phyloP scores from a whole-genome alignment of 2,888 invertebrate species.

The Athalia cordata region DNA sequence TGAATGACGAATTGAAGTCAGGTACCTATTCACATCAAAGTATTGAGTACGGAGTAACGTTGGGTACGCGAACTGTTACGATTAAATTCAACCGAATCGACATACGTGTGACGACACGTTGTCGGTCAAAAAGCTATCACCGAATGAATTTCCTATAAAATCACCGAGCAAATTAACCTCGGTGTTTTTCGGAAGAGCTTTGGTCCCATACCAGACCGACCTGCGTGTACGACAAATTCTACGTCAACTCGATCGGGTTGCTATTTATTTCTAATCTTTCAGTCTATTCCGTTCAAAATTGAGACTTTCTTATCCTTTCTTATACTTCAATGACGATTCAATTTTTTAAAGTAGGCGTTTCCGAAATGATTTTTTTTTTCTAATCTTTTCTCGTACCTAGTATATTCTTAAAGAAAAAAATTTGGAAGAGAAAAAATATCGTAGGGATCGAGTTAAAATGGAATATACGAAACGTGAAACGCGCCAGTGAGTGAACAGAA shows the following conservation, averaged over 20 bases:
- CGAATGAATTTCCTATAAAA: conserved; percentile 30
- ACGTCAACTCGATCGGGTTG: no score
- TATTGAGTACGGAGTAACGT: not conserved
- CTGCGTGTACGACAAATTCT: not conserved
- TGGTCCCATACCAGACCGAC: not conserved
- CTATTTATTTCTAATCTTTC: no score
- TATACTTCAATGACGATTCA: no score
- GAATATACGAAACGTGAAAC: no score
- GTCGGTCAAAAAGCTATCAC: conserved; percentile 39
- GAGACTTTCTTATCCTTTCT: no score
- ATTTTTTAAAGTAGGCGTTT: no score
- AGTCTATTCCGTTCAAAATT: no score
- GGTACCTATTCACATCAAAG: not conserved
- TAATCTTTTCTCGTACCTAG: no score
- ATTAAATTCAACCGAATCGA: conserved; percentile 34
- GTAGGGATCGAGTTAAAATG: no score
- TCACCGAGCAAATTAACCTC: conserved; percentile 32
- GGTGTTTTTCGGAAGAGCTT: conserved; percentile 35
- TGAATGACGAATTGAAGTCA: conserved; percentile 8
- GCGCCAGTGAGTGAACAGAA: not conserved
- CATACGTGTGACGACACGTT: conserved; percentile 13
- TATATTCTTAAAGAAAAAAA: no score
- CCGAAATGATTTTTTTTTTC: no score
- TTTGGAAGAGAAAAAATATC: no score
- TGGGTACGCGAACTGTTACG: conserved; percentile 12